phyloP scores from a whole-genome alignment of 2,113 vertebrate species.

The Pelecanus crispus region DNA sequence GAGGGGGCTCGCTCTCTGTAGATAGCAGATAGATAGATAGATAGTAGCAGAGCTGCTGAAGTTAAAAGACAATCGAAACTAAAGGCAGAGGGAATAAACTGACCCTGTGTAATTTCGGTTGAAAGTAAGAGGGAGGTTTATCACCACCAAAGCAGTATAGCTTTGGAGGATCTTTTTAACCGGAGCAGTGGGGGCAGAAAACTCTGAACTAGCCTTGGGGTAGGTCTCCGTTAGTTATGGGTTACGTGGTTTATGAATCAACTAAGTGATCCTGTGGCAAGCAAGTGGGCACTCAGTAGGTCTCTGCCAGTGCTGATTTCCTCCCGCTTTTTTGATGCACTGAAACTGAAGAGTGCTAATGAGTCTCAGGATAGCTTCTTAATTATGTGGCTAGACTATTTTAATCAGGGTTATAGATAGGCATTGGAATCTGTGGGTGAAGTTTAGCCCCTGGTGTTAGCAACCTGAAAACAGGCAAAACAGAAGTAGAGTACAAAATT shows the following conservation, averaged over 20 bases:
- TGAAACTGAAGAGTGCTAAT: not conserved
- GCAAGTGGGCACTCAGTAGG: not conserved
- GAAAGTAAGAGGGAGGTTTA: not conserved
- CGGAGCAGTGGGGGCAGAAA: not conserved
- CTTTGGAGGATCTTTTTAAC: not conserved
- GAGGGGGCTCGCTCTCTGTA: rapidly evolving
- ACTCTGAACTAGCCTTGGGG: not conserved
- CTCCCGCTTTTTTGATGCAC: not conserved
- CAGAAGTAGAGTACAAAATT: not conserved
- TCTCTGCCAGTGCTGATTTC: not conserved
- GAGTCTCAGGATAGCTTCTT: not conserved
- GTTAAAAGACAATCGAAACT: not conserved
- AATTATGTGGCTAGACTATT: not conserved
- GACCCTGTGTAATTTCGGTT: not conserved
- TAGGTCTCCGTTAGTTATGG: not conserved
- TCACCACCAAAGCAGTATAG: not conserved
- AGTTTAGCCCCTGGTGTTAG: not conserved
- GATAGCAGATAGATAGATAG: not conserved
- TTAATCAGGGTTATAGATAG: not conserved
- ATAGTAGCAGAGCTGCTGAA: not conserved
- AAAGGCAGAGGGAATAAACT: not conserved
- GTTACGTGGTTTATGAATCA: not conserved
- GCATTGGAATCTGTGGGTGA: not conserved
- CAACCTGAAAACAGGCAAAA: not conserved
- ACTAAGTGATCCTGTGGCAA: not conserved